Evolutionary conservation across 2,888 invertebrate species (phyloP).

Genomic region (Psylliodes chrysocephalus): DNA sequence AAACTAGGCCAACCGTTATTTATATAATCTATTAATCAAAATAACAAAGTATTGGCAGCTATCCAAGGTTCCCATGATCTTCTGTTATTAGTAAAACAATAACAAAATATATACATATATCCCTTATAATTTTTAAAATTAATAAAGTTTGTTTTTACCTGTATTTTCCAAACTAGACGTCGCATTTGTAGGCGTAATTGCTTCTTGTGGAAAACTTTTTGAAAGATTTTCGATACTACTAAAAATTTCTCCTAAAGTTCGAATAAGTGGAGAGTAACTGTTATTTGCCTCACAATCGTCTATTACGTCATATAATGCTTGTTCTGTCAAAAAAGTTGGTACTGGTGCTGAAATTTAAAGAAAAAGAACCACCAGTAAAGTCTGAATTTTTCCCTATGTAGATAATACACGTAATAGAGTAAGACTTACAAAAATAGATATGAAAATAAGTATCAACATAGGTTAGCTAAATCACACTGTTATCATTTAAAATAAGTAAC

Average conservation of each 20-base stretch:
- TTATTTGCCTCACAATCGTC: slow-evolving; percentile 77
- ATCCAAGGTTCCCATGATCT: background rate
- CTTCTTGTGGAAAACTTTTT: slow-evolving; percentile 73
- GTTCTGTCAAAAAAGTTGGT: slow-evolving; percentile 76
- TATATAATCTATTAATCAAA: background rate
- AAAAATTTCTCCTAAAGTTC: slow-evolving; percentile 83
- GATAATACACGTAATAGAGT: too few species aligned
- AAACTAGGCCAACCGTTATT: background rate
- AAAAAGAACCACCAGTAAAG: too few species aligned
- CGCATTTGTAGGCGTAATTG: slow-evolving; percentile 38
- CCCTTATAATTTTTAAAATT: too few species aligned
- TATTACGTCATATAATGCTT: slow-evolving; percentile 78
- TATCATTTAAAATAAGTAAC: too few species aligned
- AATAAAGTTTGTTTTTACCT: too few species aligned
- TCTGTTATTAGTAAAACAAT: background rate
- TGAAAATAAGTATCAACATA: too few species aligned
- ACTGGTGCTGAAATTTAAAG: slow-evolving; percentile 54
- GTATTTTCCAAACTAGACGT: slow-evolving; percentile 42
- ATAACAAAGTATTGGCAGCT: slow-evolving; percentile 6
- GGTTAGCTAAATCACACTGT: too few species aligned
- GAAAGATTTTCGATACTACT: slow-evolving; percentile 75
- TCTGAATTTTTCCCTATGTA: too few species aligned
- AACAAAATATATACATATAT: too few species aligned
- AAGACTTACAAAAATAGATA: too few species aligned
- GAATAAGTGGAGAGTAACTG: slow-evolving; percentile 77